These are phyloP conservation scores for Gracilinanus agilis DNA, from an alignment of 2,113 vertebrate species.

Conservation along the genomic window DNA sequence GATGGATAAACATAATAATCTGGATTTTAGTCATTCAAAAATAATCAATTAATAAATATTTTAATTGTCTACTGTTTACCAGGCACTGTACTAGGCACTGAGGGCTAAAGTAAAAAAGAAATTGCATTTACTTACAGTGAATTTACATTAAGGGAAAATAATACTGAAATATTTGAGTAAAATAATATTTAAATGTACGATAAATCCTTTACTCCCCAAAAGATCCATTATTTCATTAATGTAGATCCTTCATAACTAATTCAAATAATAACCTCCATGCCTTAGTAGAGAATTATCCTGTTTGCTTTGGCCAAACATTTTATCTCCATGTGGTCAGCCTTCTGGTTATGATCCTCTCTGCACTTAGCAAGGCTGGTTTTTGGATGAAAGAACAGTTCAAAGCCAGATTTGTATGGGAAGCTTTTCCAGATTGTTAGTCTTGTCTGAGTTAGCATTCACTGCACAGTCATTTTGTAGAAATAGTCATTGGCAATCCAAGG, in stretches of 20 bases:
- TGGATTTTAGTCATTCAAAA: not conserved
- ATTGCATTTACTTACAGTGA: not conserved
- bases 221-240: not conserved
- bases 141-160: not conserved
- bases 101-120: not conserved
- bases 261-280: not conserved
- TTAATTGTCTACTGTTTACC: not conserved
- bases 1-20: not conserved
- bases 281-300: not conserved
- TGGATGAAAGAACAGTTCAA: not conserved
- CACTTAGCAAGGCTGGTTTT: not conserved
- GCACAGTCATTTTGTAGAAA: not conserved
- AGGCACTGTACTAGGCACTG: not conserved
- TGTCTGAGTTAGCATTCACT: not conserved
- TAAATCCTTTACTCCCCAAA: not conserved
- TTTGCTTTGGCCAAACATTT: not conserved
- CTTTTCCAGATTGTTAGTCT: not conserved
- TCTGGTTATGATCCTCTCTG: not conserved
- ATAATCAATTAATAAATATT: not conserved
- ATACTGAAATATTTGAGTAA: not conserved
- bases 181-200: not conserved
- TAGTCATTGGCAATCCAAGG: not conserved
- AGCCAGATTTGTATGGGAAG: not conserved
- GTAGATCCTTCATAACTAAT: not conserved
- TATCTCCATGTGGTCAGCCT: not conserved